Evolutionary conservation across 2,113 vertebrate species (phyloP), one percentile per base, ranked within the genome.

Genomic region (Bubo scandiacus): DNA sequence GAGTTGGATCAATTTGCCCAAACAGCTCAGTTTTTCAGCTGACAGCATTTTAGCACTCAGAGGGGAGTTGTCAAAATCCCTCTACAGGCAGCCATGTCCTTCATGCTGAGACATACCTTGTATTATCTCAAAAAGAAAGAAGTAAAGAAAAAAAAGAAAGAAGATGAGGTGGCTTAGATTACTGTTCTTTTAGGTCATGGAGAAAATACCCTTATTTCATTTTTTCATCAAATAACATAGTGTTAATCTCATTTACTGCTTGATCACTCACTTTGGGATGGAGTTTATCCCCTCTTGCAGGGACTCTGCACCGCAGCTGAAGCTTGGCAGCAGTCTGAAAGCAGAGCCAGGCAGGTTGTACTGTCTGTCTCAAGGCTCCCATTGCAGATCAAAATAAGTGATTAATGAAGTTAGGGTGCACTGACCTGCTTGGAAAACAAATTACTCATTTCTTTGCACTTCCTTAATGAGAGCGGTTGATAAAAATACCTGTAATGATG

Each of bases 11-110:
- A 93, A 78, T 97, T 97, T 96, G 65, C 81, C 77, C 82, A 93
- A 94, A 97, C 73, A 94, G 66, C 95, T 97, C 97, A 68, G 63
- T 86, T 92, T 96, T 95, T 97, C 58, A 42, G 74, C 92, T 97
- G 93, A 94, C 79, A 97, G 91, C 92, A 93, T 95, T 98, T 98
- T 97, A 97, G 86, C 96, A 90, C 97, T 89, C 95, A 96, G 95
- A 96, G 86, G 93, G 90, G 96, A 97, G 95, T 95, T 98, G 97
- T 98, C 96, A 97, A 90, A 97, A 97, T 98, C 92, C 97, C 91
- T 94, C 93, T 92, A 86, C 70, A 94, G 93, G 94, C 91, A 95
- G 55, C 90, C 94, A 67, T 79, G 71, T 97, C 95, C 97, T 95
- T 94, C 96, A 84, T 71, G 86, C 73, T 93, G 67, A 94, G 86